phyloP scores from a whole-genome alignment of 2,113 vertebrate genomes.

The Corythornis vintsioides region DNA sequence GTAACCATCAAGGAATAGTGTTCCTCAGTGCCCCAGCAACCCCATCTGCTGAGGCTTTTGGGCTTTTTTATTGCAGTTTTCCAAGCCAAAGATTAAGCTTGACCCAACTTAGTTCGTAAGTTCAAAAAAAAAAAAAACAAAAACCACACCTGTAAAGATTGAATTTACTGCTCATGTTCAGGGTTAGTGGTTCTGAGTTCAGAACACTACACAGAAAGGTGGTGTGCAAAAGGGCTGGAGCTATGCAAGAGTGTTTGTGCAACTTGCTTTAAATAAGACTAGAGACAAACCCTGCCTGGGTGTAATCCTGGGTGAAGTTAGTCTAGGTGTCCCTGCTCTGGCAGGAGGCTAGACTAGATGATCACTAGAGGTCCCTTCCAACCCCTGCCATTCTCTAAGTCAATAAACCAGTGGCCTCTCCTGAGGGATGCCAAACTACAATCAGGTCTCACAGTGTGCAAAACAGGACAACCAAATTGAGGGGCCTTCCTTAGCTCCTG shows the following conservation, averaged over 20 bases:
- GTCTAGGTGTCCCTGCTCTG: not conserved
- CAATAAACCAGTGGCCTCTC: not conserved
- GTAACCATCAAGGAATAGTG: fast-evolving
- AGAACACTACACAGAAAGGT: not conserved
- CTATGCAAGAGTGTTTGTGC: fast-evolving
- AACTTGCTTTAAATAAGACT: not conserved
- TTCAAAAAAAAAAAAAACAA: not conserved
- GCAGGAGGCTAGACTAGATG: not conserved
- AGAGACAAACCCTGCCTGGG: not conserved
- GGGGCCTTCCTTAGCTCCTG: not conserved
- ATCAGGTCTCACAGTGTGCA: not conserved
- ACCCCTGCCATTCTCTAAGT: not conserved
- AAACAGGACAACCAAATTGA: not conserved
- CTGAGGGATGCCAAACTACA: not conserved
- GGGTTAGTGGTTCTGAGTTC: not conserved
- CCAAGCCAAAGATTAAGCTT: not conserved
- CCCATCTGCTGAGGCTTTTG: not conserved
- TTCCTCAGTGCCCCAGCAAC: not conserved
- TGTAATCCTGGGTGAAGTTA: not conserved
- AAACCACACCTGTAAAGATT: not conserved
- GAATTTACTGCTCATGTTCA: not conserved
- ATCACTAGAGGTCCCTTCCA: not conserved
- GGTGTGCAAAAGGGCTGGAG: fast-evolving
- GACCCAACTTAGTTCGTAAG: not conserved
- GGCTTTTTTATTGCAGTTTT: not conserved